Evolutionary conservation across 37 sponge, comb jelly and placozoan genomes (phyloP), one percentile per base, ranked within the genome.

Genomic region (Spongia lamella): DNA sequence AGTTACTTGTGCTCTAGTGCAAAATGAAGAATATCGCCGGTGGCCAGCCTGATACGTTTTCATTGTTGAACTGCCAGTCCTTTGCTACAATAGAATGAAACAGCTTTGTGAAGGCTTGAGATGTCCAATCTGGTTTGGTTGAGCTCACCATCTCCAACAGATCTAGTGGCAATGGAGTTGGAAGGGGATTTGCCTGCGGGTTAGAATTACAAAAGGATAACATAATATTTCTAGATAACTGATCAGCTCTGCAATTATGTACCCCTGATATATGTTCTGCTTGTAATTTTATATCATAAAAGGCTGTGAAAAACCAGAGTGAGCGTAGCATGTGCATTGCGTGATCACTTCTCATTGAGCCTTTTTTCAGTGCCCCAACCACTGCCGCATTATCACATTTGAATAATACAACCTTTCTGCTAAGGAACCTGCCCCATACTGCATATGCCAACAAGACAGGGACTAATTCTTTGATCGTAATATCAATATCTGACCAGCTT

Each of bases 221-320:
- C n/a, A n/a, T 40, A 7, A 4, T 34, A 13, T 68, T 26, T 40
- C 77, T 38, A 25, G 77, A 76, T 15, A 76, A 21, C 15, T 61
- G 50, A 40, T 76, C 77, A 9, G 64, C 77, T 40, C 33, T 43
- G 3, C 30, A 24, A 19, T 76, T 76, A 25, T 13, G 38, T 2
- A 49, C 66, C 5, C 77, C 77, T 15, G 64, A 43, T 1, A 76
- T 56, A 40, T 76, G 77, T 6, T n/a, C 27, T 2, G 77, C 63
- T 26, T 29, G 29, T 20, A n/a, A 14, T 11, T 25, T 14, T 29
- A 76, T 43, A 14, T 62, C 34, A 76, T 20, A 63, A 22, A 17
- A 19, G 6, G 72, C 72, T 27, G 29, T 9, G 11, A 50, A 54
- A 53, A 70, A 70, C 21, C 38, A 30, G 4, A 70, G 53, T 14